These are phyloP conservation scores for Ophraella communa DNA, from an alignment of 2,888 invertebrate genomes.

Conservation along the genomic window DNA sequence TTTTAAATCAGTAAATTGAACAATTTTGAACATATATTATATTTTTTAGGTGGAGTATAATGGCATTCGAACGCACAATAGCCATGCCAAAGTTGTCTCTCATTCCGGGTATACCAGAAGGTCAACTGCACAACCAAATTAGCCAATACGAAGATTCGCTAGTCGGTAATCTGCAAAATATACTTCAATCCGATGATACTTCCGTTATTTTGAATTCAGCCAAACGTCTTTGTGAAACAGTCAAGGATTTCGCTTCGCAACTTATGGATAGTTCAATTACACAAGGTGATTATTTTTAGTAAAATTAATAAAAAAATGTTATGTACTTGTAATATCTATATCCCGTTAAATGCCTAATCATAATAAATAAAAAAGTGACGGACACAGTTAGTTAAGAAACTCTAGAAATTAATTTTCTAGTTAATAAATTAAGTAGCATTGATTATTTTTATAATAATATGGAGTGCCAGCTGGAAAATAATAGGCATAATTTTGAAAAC, in stretches of 20 bases:
- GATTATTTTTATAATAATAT: too few relatives aligned
- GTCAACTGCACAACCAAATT: slow-evolving; percentile 63
- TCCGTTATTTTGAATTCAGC: slow-evolving; percentile 75
- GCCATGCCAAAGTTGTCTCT: slow-evolving; percentile 64
- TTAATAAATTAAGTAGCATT: too few relatives aligned
- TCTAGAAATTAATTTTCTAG: too few relatives aligned
- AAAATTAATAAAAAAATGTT: too few relatives aligned
- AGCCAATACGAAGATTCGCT: slow-evolving; percentile 80
- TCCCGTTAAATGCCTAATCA: too few relatives aligned
- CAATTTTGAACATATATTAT: too few relatives aligned
- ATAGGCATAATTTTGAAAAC: too few relatives aligned
- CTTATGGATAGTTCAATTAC: slow-evolving; percentile 66
- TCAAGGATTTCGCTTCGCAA: slow-evolving; percentile 75
- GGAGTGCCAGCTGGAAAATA: too few relatives aligned
- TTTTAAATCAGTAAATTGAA: not conserved
- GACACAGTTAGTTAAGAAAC: too few relatives aligned
- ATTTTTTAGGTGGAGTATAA: slow-evolving; percentile 86
- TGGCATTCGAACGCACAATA: slow-evolving; percentile 85
- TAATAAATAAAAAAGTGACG: too few relatives aligned
- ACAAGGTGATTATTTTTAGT: slow-evolving; percentile 45
- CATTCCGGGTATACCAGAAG: slow-evolving; percentile 62
- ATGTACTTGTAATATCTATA: too few relatives aligned
- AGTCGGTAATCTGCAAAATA: slow-evolving; percentile 81
- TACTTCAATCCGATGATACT: slow-evolving; percentile 82
- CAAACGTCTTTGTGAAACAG: slow-evolving; percentile 76